Conservation (phyloP, 2,888 invertebrate genomes). For the Morpho helenor region DNA sequence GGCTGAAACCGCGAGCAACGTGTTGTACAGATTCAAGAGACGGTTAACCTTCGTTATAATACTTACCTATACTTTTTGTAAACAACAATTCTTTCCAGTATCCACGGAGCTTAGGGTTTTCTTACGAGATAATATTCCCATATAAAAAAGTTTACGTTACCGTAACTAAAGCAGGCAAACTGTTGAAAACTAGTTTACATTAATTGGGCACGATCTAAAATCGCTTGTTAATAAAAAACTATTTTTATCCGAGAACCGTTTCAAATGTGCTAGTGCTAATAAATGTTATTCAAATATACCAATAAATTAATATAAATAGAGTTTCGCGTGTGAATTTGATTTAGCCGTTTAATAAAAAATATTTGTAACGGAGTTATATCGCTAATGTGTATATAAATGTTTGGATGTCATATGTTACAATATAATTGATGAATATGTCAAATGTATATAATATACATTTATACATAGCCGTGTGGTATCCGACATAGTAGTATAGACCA, state of each 20-base stretch:
- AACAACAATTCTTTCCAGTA: not conserved
- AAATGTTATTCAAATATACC: conserved; percentile 17
- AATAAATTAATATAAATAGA: conserved; percentile 4
- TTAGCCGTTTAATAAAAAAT: not conserved
- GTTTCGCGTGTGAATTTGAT: conserved; percentile 8
- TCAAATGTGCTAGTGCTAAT: conserved; percentile 16
- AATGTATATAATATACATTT: too few species aligned
- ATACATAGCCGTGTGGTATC: too few species aligned
- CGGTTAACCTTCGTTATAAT: not conserved
- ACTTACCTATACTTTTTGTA: conserved; percentile 1
- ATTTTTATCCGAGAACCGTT: conserved; percentile 17
- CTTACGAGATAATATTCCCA: conserved; percentile 14
- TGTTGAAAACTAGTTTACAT: conserved; percentile 22
- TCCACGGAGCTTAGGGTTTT: conserved; percentile 12
- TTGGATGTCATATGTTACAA: too few species aligned
- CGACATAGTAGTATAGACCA: too few species aligned
- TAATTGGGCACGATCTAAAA: conserved; percentile 19
- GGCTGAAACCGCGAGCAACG: not conserved
- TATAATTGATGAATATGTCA: too few species aligned
- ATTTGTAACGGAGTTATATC: too few species aligned
- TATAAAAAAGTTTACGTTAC: conserved; percentile 23
- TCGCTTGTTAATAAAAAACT: conserved; percentile 16
- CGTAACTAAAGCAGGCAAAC: conserved; percentile 22
- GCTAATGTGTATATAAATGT: too few species aligned
- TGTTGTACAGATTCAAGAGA: not conserved